Percentiles rank a stretch among this genome's conserved stretches.
Evolutionary conservation across 2,113 vertebrate species (phyloP).

Genomic region (Microcebus griseorufus): DNA sequence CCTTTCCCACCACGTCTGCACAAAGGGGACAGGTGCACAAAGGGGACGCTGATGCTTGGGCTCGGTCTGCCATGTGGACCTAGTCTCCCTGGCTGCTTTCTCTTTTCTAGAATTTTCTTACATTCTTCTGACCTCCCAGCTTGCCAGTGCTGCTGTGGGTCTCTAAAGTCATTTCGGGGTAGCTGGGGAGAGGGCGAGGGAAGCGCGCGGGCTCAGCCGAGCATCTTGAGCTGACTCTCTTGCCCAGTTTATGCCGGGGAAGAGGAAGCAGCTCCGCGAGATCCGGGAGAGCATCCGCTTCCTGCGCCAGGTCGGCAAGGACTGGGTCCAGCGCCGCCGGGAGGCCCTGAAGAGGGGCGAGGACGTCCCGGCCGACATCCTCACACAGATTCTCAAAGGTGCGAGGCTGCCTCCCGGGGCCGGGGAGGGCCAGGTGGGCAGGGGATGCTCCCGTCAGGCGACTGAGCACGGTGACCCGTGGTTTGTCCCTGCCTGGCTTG

Average conservation of each 20-base stretch:
- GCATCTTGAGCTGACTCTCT: not conserved
- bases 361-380: slow-evolving; percentile 89
- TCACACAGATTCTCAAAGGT: slow-evolving; percentile 92
- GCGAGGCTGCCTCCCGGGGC: not conserved
- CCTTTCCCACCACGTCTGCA: not conserved
- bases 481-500: not conserved
- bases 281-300: slow-evolving; percentile 85
- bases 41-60: not conserved
- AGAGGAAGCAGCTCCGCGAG: slow-evolving; percentile 85
- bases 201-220: rapidly evolving
- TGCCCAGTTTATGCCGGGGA: slow-evolving; percentile 85
- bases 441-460: rapidly evolving
- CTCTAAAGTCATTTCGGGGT: rapidly evolving
- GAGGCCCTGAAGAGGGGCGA: slow-evolving; percentile 87
- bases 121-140: not conserved
- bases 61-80: not conserved
- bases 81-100: not conserved
- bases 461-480: rapidly evolving
- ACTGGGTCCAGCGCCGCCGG: slow-evolving; percentile 89
- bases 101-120: slow-evolving; percentile 13
- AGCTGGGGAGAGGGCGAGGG: not conserved
- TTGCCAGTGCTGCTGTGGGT: not conserved
- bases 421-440: rapidly evolving
- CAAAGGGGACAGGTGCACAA: not conserved
- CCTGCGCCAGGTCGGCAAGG: slow-evolving; percentile 88